Conservation (phyloP, 2,113 vertebrate genomes). For the Pelmatolapia mariae region DNA sequence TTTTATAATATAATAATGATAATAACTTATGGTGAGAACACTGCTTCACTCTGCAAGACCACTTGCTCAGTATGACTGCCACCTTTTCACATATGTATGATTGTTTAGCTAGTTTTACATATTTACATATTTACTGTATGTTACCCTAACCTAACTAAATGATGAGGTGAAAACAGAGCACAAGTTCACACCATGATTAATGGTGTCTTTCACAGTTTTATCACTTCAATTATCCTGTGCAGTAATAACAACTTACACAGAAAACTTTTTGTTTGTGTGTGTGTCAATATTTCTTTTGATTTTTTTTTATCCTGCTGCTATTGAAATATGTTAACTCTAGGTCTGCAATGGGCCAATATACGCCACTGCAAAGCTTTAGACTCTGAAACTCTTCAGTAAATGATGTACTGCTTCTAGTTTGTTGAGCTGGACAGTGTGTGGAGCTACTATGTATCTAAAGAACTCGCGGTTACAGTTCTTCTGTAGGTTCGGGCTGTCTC, state of each 20-base stretch:
- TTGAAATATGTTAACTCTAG: neutral
- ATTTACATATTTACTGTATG: neutral
- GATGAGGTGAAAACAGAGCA: neutral
- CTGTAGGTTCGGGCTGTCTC: neutral
- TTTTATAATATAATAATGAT: neutral
- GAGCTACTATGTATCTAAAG: neutral
- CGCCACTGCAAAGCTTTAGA: neutral
- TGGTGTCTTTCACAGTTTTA: neutral
- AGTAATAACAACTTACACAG: neutral
- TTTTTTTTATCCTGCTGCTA: neutral
- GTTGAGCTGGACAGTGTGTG: neutral
- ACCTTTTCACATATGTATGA: neutral
- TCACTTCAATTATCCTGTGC: neutral
- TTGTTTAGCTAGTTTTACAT: neutral
- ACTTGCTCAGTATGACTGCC: neutral
- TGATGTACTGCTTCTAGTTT: neutral
- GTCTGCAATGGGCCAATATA: neutral
- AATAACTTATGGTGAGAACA: neutral
- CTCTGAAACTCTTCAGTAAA: neutral
- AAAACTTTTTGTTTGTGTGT: neutral
- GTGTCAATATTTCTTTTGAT: neutral
- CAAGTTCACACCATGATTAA: neutral
- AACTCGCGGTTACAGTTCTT: fast-evolving
- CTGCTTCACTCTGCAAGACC: neutral
- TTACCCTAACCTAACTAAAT: neutral